phyloP scores from a whole-genome alignment of 92 coral and sea anemone genomes.

The Chrysogorgia sp. region DNA sequence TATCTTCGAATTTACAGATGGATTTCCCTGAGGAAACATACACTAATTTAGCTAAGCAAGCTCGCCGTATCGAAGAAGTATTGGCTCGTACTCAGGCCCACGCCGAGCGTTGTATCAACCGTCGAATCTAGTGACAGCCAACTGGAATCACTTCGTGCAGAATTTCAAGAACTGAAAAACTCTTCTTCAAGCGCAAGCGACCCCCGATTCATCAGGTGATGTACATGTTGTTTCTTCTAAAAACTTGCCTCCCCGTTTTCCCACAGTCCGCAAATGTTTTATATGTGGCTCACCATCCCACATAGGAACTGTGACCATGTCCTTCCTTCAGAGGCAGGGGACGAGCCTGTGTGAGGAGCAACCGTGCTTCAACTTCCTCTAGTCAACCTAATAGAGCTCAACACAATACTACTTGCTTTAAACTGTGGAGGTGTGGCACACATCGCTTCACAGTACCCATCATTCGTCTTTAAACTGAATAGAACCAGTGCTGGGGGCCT shows the following conservation, averaged over 20 bases:
- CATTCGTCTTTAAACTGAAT: slow-evolving; percentile 37
- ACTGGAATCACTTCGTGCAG: neutral
- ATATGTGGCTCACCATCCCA: slow-evolving; percentile 29
- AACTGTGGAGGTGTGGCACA: too few relatives aligned
- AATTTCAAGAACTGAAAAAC: slow-evolving; percentile 43
- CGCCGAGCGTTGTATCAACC: neutral
- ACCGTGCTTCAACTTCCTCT: too few relatives aligned
- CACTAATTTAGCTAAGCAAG: too few relatives aligned
- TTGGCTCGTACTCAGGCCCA: too few relatives aligned
- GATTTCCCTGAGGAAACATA: slow-evolving; percentile 20
- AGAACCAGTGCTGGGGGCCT: slow-evolving; percentile 36
- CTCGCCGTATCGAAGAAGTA: too few relatives aligned
- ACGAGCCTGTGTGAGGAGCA: slow-evolving; percentile 17
- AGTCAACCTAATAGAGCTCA: slow-evolving; percentile 21
- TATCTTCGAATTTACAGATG: too few relatives aligned
- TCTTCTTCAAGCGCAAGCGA: slow-evolving; percentile 19
- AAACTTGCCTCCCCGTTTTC: slow-evolving; percentile 18
- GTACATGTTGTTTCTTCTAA: slow-evolving; percentile 30
- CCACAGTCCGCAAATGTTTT: slow-evolving; percentile 45
- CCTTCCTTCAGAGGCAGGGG: slow-evolving; percentile 25
- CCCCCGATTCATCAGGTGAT: slow-evolving; percentile 18
- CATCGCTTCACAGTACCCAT: too few relatives aligned
- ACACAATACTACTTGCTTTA: slow-evolving; percentile 33
- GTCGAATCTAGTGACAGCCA: too few relatives aligned
- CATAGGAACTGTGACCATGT: slow-evolving; percentile 40